phyloP scores from a whole-genome alignment of 2,797 vertebrate genomes.

The Paedocypris micromegethes region DNA sequence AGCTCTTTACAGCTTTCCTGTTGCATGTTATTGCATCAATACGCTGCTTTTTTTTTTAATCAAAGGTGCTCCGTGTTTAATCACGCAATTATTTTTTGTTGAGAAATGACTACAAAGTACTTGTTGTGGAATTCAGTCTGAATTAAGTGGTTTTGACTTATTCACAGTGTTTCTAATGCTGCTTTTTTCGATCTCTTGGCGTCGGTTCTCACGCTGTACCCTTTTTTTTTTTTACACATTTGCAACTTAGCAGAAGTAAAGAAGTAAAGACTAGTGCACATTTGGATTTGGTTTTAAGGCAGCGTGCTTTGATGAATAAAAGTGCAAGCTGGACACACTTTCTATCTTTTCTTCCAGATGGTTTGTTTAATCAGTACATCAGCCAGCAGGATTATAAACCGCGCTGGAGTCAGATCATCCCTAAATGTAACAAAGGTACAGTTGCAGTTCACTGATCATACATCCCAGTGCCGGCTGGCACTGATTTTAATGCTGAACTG shows the following conservation, averaged over 20 bases:
- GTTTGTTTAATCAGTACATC: slow-evolving; percentile 98
- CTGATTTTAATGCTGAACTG: slow-evolving; percentile 6
- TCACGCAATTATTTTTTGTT: no score
- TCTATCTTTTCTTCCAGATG: slow-evolving; percentile 70
- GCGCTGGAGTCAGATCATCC: slow-evolving; percentile 97
- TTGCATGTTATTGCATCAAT: no score
- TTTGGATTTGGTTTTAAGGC: slow-evolving; percentile 8
- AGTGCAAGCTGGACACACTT: background rate
- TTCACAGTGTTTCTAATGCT: background rate
- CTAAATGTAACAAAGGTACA: slow-evolving; percentile 93
- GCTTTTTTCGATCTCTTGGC: no score
- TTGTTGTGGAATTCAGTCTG: no score
- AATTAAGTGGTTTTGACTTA: no score
- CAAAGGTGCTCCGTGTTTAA: no score
- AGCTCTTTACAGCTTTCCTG: no score
- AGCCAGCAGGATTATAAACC: slow-evolving; percentile 99
- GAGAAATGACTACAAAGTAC: no score
- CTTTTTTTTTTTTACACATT: background rate
- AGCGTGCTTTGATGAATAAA: slow-evolving; percentile 24
- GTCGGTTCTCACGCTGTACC: background rate
- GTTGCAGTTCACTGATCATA: slow-evolving; percentile 50
- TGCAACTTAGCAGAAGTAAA: background rate
- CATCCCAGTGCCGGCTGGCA: slow-evolving; percentile 47
- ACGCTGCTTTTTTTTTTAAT: no score
- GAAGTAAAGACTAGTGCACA: background rate